Evolutionary conservation across 2,888 invertebrate genomes (phyloP).

Genomic region (Meandrusa payeni): DNA sequence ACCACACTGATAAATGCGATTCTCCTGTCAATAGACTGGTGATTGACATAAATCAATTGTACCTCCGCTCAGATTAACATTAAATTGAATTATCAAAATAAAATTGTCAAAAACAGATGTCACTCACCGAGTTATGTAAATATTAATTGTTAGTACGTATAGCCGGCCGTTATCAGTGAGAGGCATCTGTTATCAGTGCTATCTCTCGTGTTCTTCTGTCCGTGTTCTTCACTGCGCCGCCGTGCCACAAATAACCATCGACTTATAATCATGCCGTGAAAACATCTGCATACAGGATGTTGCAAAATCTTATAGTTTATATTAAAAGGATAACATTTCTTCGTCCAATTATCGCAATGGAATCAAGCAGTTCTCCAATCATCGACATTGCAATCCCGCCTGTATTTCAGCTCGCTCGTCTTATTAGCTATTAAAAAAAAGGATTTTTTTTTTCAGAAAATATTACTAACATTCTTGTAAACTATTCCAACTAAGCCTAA

Average conservation of each 20-base stretch:
- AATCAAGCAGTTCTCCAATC: too few species aligned
- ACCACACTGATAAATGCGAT: too few species aligned
- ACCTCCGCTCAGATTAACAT: neutral
- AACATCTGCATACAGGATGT: constrained; percentile 9
- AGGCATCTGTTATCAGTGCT: constrained; percentile 18
- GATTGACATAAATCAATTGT: too few species aligned
- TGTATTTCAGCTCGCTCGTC: too few species aligned
- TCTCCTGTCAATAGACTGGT: too few species aligned
- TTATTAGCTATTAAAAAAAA: too few species aligned
- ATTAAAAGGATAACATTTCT: too few species aligned
- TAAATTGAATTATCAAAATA: neutral
- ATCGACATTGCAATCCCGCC: too few species aligned
- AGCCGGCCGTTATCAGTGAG: constrained; percentile 2
- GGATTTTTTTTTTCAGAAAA: too few species aligned
- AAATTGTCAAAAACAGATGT: neutral
- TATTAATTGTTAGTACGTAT: neutral
- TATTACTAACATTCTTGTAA: too few species aligned
- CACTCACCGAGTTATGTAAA: constrained; percentile 19
- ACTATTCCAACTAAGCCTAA: too few species aligned
- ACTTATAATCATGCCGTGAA: constrained; percentile 4
- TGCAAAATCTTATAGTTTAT: constrained; percentile 1
- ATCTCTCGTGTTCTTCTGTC: neutral
- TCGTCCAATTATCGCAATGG: too few species aligned
- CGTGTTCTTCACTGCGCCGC: constrained; percentile 10
- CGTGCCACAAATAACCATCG: constrained; percentile 11